These are phyloP conservation scores for Eurosta solidaginis DNA, from an alignment of 1,140 invertebrate species.

Conservation along the genomic window DNA sequence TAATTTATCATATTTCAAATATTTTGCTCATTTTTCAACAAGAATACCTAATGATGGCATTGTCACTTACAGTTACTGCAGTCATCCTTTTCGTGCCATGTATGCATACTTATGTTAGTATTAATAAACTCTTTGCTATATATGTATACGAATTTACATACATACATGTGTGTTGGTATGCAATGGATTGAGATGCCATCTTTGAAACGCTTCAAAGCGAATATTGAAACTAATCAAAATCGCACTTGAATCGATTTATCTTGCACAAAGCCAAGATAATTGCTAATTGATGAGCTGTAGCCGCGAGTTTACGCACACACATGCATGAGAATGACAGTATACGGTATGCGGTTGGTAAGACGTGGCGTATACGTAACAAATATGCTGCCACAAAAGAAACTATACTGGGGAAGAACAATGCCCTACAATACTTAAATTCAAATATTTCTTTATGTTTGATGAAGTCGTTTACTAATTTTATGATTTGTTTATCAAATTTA, in stretches of 20 bases:
- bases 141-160: not conserved
- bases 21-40: not conserved
- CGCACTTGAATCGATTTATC: conserved; percentile 3
- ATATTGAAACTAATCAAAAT: conserved; percentile 15
- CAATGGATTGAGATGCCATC: not conserved
- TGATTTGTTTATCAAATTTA: conserved; percentile 16
- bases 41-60: conserved; percentile 3
- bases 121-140: conserved; percentile 1
- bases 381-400: too few relatives aligned
- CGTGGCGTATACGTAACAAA: not conserved
- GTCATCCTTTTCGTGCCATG: not conserved
- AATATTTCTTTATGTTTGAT: not conserved
- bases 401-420: too few relatives aligned
- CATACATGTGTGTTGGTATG: not conserved
- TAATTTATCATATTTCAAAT: conserved; percentile 4
- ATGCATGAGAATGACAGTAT: not conserved
- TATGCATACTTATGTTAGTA: not conserved
- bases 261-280: not conserved
- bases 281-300: conserved; percentile 1
- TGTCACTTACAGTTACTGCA: not conserved
- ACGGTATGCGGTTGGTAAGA: not conserved
- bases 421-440: too few relatives aligned
- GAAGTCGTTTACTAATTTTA: conserved; percentile 12
- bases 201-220: not conserved
- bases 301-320: not conserved